Evolutionary conservation across 2,113 vertebrate genomes (phyloP), one percentile per base, ranked within the genome.

Genomic region (Etia nguti): DNA sequence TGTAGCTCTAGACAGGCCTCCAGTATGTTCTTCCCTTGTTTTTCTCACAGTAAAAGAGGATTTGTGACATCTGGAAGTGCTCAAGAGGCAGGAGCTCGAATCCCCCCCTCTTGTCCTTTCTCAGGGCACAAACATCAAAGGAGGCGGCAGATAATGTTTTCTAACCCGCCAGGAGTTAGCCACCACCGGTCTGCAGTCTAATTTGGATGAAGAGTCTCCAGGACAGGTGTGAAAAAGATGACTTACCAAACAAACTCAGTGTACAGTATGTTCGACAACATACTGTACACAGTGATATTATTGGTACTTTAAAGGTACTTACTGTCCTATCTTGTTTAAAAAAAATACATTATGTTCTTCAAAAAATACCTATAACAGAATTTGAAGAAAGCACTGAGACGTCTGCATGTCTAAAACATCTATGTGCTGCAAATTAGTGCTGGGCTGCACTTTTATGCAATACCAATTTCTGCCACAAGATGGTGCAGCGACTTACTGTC

Each of bases 41-140:
- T 75, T 92, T 93, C 93, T 90, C 90, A 84, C 92, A 89, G 85
- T 46, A 41, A 84, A 83, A n/a, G 56, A 88, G 87, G 84, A 90
- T 70, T 79, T 83, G 81, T 52, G 89, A 92, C 94, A 94, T 93
- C 94, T 95, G 93, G 94, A 93, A 93, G 86, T 12, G 24, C 46
- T 95, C 92, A 89, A 86, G 75, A 80, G 86, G 90, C 77, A 8
- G 84, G 24, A 56, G 41, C 84, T 11, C 8, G 26, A 34, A 2
- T 54, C 36, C 1, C 4, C 75, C 85, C 12, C 29, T 50, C 41
- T 1, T 24, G 83, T 81, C 18, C 15, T 82, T 79, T 89, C 90
- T 90, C 75, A 83, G 83, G 89, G 82, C 85, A 73, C 56, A 70
- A 20, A 93, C 91, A 86, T 93, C 91, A 93, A 94, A 90, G 70